Percentiles rank a stretch among this genome's conserved stretches.
phyloP scores from a whole-genome alignment of 2,888 invertebrate species.

The Rhopalosiphum nymphaeae region DNA sequence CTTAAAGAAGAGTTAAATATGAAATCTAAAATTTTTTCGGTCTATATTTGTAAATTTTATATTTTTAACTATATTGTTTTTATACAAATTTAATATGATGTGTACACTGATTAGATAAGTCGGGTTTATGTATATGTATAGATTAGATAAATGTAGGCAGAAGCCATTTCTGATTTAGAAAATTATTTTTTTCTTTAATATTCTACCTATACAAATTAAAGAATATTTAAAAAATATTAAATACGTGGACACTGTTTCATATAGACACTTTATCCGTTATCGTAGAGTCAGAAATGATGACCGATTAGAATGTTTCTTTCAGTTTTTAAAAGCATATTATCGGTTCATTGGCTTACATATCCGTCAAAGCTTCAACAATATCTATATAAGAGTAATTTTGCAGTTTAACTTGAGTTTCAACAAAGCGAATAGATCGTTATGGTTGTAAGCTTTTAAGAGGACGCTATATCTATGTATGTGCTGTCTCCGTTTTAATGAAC shows the following conservation, averaged over 20 bases:
- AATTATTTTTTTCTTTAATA: background rate
- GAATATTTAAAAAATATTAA: background rate
- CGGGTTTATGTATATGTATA: too few relatives aligned
- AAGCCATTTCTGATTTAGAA: background rate
- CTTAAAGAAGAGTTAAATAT: too few relatives aligned
- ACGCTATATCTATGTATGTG: too few relatives aligned
- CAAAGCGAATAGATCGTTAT: background rate
- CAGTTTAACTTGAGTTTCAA: too few relatives aligned
- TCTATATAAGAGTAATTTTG: background rate
- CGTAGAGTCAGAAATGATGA: background rate
- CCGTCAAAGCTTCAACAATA: background rate
- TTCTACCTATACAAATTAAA: background rate
- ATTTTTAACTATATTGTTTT: too few relatives aligned
- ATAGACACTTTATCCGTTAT: background rate
- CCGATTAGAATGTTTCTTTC: background rate
- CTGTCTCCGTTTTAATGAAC: too few relatives aligned
- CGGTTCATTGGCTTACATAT: background rate
- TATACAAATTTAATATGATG: too few relatives aligned
- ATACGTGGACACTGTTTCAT: background rate
- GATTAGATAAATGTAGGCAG: too few relatives aligned
- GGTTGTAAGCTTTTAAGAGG: too few relatives aligned
- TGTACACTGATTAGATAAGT: too few relatives aligned
- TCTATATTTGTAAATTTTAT: too few relatives aligned
- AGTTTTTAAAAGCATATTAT: background rate
- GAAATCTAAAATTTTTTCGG: too few relatives aligned